Base-by-base conservation (phyloP, 2,797 vertebrate species). In the Cyprinodon diabolis region DNA sequence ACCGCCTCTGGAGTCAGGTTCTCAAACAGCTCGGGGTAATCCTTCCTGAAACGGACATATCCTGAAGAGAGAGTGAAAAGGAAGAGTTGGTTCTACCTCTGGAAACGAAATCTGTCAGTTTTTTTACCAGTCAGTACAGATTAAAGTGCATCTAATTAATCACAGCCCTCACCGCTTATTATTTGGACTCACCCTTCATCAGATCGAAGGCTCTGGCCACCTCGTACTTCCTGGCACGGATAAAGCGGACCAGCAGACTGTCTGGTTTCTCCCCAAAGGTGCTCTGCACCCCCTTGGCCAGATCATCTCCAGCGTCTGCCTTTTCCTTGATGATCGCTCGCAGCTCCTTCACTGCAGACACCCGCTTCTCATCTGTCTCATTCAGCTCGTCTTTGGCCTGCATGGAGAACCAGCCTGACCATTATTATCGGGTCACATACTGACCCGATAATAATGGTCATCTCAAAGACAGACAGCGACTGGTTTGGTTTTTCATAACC, bases 351-450 rank as follows among this genome's bases (percentile, higher is more conserved):
- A 96, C 94, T 0, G 94, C 96, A 2, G 78, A 87, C 37, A 90
- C 96, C 4, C 95, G 87, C 76, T 94, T 96, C 92, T 98, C 98
- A 21, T 96, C 96, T 0, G 95, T 96, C 95, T 99, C 98, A 0
- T 97, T 97, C 90, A 99, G 93, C 92, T 99, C 98, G 3, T 99
- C 98, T 89, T 98, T 99, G 0, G 98, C 98, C 98, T 99, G 86
- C 5, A 77, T 17, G 68, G 37, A 57, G 72, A 65, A 78, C 69
- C 51, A 12, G 78, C 14, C 66, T 57, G 14, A 76, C 56, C 0
- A 60, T 81, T 68, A 72, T 45, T 35, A 43, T 51, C 19, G n/a
- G 12, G 13, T 63, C 4, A 13, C 40, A n/a, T 9, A 60, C 30
- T 30, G 56, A 2, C 35, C 6, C 37, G 35, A 37, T 58, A 30